These are phyloP conservation scores for Acleris emargana DNA, from an alignment of 2,888 invertebrate genomes.

Conservation along the genomic window DNA sequence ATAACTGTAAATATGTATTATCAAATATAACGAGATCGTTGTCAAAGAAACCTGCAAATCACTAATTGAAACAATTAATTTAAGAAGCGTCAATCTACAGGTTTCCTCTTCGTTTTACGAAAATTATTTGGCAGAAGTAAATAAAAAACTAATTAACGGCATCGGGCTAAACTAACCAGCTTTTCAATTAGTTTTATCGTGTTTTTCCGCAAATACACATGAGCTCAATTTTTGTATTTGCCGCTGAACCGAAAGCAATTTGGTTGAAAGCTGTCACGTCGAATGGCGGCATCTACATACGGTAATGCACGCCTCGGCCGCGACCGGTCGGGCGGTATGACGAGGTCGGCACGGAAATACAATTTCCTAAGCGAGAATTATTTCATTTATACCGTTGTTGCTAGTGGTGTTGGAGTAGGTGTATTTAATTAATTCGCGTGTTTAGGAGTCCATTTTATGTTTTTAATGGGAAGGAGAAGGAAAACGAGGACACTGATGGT, in stretches of 20 bases:
- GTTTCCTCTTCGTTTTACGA: too few relatives aligned
- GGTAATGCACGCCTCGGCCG: conserved; percentile 50
- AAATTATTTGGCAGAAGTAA: too few relatives aligned
- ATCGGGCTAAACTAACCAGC: neutral
- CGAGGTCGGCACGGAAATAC: conserved; percentile 26
- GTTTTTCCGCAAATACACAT: conserved; percentile 22
- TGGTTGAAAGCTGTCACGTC: conserved; percentile 55
- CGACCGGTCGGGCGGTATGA: neutral
- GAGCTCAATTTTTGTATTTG: conserved; percentile 48
- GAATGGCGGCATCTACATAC: conserved; percentile 41
- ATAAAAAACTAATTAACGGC: neutral
- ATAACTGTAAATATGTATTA: too few relatives aligned
- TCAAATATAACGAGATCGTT: too few relatives aligned
- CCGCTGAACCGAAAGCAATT: conserved; percentile 60
- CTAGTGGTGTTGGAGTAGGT: neutral
- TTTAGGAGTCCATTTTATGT: too few relatives aligned
- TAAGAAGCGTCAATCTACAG: too few relatives aligned
- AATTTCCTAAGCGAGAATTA: conserved; percentile 10
- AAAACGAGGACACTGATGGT: too few relatives aligned
- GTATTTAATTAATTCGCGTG: neutral
- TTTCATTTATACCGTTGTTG: conserved; percentile 10
- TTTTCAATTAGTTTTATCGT: conserved; percentile 26
- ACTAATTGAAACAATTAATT: too few relatives aligned
- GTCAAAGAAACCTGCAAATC: too few relatives aligned
- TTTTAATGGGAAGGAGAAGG: too few relatives aligned